Conservation (phyloP, 2,888 invertebrate genomes). For the Spicauda simplicius region DNA sequence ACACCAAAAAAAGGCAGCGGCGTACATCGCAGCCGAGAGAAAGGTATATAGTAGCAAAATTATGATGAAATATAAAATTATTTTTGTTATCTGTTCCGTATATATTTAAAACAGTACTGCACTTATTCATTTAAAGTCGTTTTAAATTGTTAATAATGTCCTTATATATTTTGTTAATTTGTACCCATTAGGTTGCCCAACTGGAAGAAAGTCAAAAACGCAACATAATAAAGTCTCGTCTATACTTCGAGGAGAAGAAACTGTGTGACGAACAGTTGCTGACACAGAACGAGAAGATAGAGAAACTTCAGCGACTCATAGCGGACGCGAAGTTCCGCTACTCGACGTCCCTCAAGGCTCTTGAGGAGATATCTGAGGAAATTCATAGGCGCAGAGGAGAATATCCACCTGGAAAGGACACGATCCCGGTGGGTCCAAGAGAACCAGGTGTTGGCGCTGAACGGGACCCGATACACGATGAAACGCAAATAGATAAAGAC, state of each 20-base stretch:
- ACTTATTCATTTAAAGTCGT: too few species aligned
- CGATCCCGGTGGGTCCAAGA: slow-evolving; percentile 78
- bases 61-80: too few species aligned
- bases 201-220: slow-evolving; percentile 93
- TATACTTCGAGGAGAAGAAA: slow-evolving; percentile 96
- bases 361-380: slow-evolving; percentile 96
- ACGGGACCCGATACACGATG: slow-evolving; percentile 78
- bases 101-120: too few species aligned
- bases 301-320: slow-evolving; percentile 91
- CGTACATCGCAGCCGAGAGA: slow-evolving; percentile 92
- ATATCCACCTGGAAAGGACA: slow-evolving; percentile 74
- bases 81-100: too few species aligned
- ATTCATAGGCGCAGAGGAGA: slow-evolving; percentile 90
- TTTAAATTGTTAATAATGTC: too few species aligned
- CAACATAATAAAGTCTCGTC: slow-evolving; percentile 93
- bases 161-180: too few species aligned
- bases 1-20: slow-evolving; percentile 92
- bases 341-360: slow-evolving; percentile 90
- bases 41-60: too few species aligned
- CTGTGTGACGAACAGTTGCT: slow-evolving; percentile 93
- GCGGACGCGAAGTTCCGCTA: slow-evolving; percentile 92
- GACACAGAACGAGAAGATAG: slow-evolving; percentile 93
- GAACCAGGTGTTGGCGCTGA: slow-evolving; percentile 93
- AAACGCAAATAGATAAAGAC: slow-evolving; percentile 53
- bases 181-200: slow-evolving; percentile 83